Conservation (phyloP, 2,113 vertebrate genomes). For the Hylia prasina region DNA sequence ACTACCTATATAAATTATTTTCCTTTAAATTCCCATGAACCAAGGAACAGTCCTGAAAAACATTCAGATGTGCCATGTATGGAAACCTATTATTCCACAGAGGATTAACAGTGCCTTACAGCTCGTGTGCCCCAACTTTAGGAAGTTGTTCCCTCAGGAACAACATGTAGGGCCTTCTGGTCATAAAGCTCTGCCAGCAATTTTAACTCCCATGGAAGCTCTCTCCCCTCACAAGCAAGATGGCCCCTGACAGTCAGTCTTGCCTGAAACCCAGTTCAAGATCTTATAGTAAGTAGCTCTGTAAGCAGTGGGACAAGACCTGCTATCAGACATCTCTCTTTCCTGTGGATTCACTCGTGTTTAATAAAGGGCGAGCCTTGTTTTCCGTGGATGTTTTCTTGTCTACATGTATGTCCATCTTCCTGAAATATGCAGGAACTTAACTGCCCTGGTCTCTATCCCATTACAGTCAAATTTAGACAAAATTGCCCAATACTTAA, state of each 20-base stretch:
- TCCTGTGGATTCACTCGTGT: background rate
- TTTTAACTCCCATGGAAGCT: background rate
- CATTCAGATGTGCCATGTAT: accelerated
- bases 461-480: background rate
- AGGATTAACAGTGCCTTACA: background rate
- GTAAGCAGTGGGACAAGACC: background rate
- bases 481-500: background rate
- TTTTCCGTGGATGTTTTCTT: background rate
- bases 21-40: background rate
- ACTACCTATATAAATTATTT: background rate
- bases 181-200: background rate
- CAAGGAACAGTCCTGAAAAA: background rate
- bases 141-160: background rate
- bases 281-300: background rate
- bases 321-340: background rate
- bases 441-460: background rate
- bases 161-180: background rate
- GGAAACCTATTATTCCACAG: background rate
- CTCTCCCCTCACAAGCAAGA: background rate
- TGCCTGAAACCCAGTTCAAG: background rate
- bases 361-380: background rate
- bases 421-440: background rate
- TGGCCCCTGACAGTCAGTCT: background rate
- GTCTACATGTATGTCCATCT: background rate
- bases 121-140: background rate